Base-by-base conservation (phyloP, 2,888 invertebrate genomes). In the Metellina segmentata region DNA sequence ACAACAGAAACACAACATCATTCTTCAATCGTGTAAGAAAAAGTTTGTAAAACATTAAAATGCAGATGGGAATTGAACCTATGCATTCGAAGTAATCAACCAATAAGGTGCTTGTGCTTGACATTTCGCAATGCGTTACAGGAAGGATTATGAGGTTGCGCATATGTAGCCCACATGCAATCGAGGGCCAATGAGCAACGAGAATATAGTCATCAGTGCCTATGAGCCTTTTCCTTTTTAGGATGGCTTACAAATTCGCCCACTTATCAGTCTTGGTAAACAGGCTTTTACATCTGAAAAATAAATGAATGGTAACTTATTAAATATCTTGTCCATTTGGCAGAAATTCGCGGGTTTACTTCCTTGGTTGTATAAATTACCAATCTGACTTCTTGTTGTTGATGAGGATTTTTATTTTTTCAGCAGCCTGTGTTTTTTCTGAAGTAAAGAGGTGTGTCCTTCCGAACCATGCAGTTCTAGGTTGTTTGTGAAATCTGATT, bases 241-340 rank as follows among this genome's bases (percentile, higher is more conserved):
- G 91, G 91, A 78, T 91, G 61, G 91, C 87, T 91, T 91, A 91
- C 91, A 91, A 91, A 91, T 74, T 91, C 91, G 91, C 87, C 87
- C 91, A 91, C 87, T 91, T 91, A 78, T 83, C 83, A 72, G 52
- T 83, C 52, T 77, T 51, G 52, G 82, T 81, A 83, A 86, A 81
- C 72, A 77, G 77, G 61, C 48, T 79, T 72, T 69, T 87, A 83
- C 91, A 91, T 91, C 72, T 91, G 91, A 81, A 77, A 91, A 91
- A 87, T 91, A 78, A 91, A 83, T 88, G 83, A 72, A 72, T 20
- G 72, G 48, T 91, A 87, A 83, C 72, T 78, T 81, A 71, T 72
- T 78, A 75, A 83, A 61, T 49, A n/a, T 49, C 69, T 71, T 6
- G 16, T 11, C 11, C 61, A 61, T 16, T n/a, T 6, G 19, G 4